Evolutionary conservation across 2,113 vertebrate species (phyloP).

Genomic region (Sphyrna mokarran): DNA sequence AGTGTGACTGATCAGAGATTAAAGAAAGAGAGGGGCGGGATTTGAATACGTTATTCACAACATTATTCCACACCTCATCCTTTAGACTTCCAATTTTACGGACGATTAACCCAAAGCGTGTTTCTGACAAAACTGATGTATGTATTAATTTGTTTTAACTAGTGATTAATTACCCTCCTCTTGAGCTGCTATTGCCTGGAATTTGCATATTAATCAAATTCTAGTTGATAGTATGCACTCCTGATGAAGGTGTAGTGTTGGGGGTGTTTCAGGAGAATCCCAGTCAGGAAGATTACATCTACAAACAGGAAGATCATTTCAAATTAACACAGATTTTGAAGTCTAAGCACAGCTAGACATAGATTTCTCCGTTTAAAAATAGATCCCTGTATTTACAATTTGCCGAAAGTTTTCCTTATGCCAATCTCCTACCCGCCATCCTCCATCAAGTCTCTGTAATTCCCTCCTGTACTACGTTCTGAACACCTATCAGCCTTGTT

Average conservation of each 20-base stretch:
- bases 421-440: neutral
- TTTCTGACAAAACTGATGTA: slow-evolving; percentile 44
- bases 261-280: neutral
- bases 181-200: neutral
- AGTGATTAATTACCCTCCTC: slow-evolving; percentile 45
- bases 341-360: neutral
- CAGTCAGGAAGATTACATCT: neutral
- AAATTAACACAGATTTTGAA: neutral
- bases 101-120: slow-evolving; percentile 44
- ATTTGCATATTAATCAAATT: slow-evolving; percentile 48
- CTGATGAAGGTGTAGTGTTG: neutral
- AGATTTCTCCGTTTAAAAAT: neutral
- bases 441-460: neutral
- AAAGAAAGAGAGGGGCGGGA: neutral
- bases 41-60: slow-evolving; percentile 16
- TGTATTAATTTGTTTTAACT: slow-evolving; percentile 45
- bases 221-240: slow-evolving; percentile 18
- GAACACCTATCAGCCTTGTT: neutral
- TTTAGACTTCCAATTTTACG: slow-evolving; percentile 46
- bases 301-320: neutral
- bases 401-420: neutral
- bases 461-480: neutral
- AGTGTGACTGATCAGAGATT: neutral
- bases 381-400: neutral
- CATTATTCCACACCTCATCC: slow-evolving; percentile 34